A percentile compares a stretch with the other conserved stretches of the same genome.
These are phyloP conservation scores for Notodonta ziczac DNA, from an alignment of 2,888 invertebrate species.

Conservation along the genomic window DNA sequence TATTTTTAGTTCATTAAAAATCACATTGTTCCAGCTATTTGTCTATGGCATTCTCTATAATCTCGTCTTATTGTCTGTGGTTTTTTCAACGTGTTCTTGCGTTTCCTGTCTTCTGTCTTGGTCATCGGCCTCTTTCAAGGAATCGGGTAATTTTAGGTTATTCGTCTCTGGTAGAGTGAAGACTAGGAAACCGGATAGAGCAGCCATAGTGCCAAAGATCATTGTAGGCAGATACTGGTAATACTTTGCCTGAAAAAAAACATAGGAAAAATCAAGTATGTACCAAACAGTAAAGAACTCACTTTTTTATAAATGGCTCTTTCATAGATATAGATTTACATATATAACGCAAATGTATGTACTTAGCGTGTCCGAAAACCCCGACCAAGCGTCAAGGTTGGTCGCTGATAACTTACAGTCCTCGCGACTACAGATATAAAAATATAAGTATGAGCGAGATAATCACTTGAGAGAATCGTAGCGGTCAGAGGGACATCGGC, in stretches of 20 bases:
- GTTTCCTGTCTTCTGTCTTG: constrained; percentile 55
- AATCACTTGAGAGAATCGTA: too few species aligned
- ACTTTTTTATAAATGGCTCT: too few species aligned
- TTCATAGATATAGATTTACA: too few species aligned
- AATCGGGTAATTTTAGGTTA: constrained; percentile 85
- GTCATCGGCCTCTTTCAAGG: constrained; percentile 84
- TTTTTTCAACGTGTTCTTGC: constrained; percentile 35
- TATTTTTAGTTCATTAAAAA: constrained; percentile 12
- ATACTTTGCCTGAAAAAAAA: constrained; percentile 66
- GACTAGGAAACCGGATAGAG: constrained; percentile 81
- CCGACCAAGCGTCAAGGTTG: too few species aligned
- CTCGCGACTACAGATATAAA: too few species aligned
- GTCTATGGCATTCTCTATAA: constrained; percentile 30
- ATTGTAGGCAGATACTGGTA: constrained; percentile 83
- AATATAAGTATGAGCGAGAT: too few species aligned
- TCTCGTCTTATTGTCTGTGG: constrained; percentile 42
- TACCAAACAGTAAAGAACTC: too few species aligned
- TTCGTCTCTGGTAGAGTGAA: constrained; percentile 86
- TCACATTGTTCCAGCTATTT: constrained; percentile 26
- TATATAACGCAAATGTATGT: too few species aligned
- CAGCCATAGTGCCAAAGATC: constrained; percentile 84
- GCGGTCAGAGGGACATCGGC: too few species aligned
- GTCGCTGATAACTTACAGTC: too few species aligned
- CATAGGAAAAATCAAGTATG: neutral
- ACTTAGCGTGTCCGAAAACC: too few species aligned